These are phyloP conservation scores for Bombylius major DNA, from an alignment of 2,888 invertebrate species.

Conservation along the genomic window DNA sequence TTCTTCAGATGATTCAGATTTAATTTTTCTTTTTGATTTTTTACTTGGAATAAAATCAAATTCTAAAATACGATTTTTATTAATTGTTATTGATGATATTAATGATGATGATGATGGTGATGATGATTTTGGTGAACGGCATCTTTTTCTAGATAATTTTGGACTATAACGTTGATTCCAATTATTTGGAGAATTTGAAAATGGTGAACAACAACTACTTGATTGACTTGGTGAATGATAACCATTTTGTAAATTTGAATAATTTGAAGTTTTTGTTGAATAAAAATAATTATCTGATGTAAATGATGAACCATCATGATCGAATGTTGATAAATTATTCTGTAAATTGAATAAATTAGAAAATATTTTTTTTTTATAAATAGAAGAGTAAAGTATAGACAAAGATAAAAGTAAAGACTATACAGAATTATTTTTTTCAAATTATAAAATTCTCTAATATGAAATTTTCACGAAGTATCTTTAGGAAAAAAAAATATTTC, in stretches of 20 bases:
- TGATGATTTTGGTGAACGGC: not conserved
- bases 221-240: constrained; percentile 1
- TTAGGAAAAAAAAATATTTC: too few species aligned
- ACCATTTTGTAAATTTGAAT: constrained; percentile 1
- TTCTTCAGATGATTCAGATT: constrained; percentile 5
- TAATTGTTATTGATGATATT: not conserved
- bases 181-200: constrained; percentile 4
- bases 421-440: not conserved
- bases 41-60: constrained; percentile 31
- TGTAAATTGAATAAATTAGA: not conserved
- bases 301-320: constrained; percentile 6
- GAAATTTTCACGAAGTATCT: too few species aligned
- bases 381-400: too few species aligned
- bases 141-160: constrained; percentile 2
- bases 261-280: not conserved
- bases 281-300: not conserved
- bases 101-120: not conserved
- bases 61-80: constrained; percentile 28
- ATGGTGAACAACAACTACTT: constrained; percentile 3
- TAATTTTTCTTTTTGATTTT: constrained; percentile 25
- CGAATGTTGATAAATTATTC: constrained; percentile 1
- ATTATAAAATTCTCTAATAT: not conserved
- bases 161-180: constrained; percentile 11
- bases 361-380: too few species aligned
- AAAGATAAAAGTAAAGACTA: not conserved